Evolutionary conservation across 2,888 invertebrate species (phyloP).

Genomic region (Cheilosia variabilis): DNA sequence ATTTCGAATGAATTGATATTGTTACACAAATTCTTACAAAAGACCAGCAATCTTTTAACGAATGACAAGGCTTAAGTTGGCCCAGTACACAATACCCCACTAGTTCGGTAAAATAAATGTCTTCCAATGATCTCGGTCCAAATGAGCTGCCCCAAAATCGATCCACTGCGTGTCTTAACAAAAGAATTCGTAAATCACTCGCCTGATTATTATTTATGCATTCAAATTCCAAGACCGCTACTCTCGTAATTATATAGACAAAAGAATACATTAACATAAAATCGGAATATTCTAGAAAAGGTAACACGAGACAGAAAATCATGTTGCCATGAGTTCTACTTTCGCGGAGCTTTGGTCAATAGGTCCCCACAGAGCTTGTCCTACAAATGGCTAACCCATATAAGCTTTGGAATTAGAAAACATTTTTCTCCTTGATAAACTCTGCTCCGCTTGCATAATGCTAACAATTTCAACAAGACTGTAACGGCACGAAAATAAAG

Average conservation of each 20-base stretch:
- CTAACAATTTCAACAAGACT: conserved; percentile 6
- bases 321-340: conserved; percentile 27
- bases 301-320: not conserved
- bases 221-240: conserved; percentile 26
- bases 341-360: conserved; percentile 11
- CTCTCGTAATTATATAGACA: conserved; percentile 19
- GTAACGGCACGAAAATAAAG: not conserved
- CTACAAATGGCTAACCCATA: conserved; percentile 2
- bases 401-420: conserved; percentile 5
- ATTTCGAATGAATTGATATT: too few species aligned
- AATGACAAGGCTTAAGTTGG: too few species aligned
- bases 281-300: conserved; percentile 28
- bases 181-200: conserved; percentile 18
- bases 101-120: too few species aligned
- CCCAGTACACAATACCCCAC: too few species aligned
- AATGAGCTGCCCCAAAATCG: conserved; percentile 6
- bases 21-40: too few species aligned
- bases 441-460: conserved; percentile 23
- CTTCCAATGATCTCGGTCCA: not conserved
- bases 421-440: conserved; percentile 3
- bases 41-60: too few species aligned
- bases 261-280: conserved; percentile 28
- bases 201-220: conserved; percentile 36
- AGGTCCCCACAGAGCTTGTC: not conserved
- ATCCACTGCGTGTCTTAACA: not conserved